Conservation (phyloP, 2,797 vertebrate species). For the Rhabdophis nuchalis region DNA sequence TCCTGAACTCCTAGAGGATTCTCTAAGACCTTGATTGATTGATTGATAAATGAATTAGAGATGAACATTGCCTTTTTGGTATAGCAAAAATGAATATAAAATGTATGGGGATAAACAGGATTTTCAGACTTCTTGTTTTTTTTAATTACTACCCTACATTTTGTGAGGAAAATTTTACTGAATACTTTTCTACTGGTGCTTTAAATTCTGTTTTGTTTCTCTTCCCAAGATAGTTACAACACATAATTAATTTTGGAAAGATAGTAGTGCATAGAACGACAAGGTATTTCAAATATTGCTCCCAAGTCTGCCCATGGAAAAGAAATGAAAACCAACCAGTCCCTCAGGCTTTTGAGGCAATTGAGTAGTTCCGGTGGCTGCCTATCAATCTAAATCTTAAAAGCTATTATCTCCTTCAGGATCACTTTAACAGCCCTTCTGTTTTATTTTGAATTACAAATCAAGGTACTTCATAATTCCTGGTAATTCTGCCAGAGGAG, state of each 20-base stretch:
- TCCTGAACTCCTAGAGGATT: not conserved
- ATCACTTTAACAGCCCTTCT: not conserved
- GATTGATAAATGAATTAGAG: slow-evolving; percentile 1
- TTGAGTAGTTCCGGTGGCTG: not conserved
- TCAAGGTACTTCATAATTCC: not conserved
- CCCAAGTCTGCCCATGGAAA: not conserved
- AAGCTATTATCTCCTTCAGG: not conserved
- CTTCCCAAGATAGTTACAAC: not conserved
- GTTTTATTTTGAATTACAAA: not conserved
- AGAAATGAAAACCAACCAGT: slow-evolving; percentile 7
- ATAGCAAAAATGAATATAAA: not conserved
- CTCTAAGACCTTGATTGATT: not conserved
- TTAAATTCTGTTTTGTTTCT: not conserved
- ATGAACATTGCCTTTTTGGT: not conserved
- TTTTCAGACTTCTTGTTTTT: not conserved
- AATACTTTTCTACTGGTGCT: not conserved
- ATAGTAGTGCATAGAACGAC: not conserved
- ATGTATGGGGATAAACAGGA: not conserved
- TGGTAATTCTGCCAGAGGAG: not conserved
- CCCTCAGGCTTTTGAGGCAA: not conserved
- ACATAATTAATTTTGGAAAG: not conserved
- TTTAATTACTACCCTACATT: not conserved
- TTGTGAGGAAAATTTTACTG: not conserved
- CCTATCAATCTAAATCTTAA: slow-evolving; percentile 17
- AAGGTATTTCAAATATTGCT: not conserved